These are phyloP conservation scores for Scalopus aquaticus DNA, from an alignment of 2,113 vertebrate genomes.

Conservation along the genomic window DNA sequence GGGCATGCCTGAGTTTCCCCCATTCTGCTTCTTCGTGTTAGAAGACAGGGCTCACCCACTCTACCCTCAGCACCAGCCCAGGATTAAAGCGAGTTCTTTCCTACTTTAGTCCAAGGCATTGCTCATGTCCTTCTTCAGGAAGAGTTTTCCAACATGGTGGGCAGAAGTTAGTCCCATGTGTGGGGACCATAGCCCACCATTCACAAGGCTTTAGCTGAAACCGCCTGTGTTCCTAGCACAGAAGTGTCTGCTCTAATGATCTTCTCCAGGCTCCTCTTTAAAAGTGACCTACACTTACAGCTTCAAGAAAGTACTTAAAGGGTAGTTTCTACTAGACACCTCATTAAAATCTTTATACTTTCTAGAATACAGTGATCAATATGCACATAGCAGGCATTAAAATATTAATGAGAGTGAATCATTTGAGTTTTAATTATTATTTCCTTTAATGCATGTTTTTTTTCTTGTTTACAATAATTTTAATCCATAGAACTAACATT, in stretches of 20 bases:
- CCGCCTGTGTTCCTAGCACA: not conserved
- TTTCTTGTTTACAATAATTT: not conserved
- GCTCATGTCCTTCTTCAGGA: not conserved
- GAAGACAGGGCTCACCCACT: not conserved
- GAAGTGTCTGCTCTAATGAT: not conserved
- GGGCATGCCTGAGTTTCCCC: not conserved
- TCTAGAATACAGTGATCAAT: not conserved
- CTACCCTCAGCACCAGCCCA: not conserved
- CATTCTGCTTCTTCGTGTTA: rapidly evolving
- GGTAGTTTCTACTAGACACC: not conserved
- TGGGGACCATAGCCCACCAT: too few relatives aligned
- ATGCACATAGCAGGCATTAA: not conserved
- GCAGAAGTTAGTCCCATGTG: rapidly evolving
- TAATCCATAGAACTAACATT: not conserved
- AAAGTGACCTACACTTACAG: not conserved
- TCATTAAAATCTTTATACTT: not conserved
- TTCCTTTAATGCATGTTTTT: not conserved
- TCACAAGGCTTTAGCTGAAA: too few relatives aligned
- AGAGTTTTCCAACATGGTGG: not conserved
- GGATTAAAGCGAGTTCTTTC: not conserved
- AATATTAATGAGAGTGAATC: not conserved
- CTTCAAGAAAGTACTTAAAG: not conserved
- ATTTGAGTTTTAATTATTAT: not conserved
- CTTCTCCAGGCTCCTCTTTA: not conserved
- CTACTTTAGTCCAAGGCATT: not conserved